Conservation (phyloP, 92 coral and sea anemone species). For the Porites rus region DNA sequence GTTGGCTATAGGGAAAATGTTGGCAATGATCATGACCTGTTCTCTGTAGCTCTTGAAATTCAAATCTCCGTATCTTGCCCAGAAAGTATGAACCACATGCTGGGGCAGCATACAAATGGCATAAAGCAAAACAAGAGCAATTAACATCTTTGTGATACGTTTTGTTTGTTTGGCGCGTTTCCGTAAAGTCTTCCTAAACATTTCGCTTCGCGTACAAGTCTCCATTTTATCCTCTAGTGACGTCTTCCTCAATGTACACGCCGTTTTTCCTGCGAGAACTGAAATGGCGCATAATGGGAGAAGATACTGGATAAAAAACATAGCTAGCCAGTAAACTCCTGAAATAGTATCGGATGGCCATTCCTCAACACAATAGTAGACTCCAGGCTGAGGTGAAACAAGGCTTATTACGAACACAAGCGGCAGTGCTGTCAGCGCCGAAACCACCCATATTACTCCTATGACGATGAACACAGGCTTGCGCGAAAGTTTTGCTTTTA, state of each 20-base stretch:
- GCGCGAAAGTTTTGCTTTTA: conserved; percentile 65
- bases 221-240: conserved; percentile 36
- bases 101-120: conserved; percentile 44
- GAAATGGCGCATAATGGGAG: conserved; percentile 70
- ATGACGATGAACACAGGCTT: conserved; percentile 62
- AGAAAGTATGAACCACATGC: conserved; percentile 75
- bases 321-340: conserved; percentile 66
- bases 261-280: conserved; percentile 61
- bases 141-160: conserved; percentile 81
- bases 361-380: neutral
- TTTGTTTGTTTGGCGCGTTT: conserved; percentile 77
- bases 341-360: conserved; percentile 25
- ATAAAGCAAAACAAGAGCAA: conserved; percentile 79
- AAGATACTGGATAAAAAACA: conserved; percentile 80
- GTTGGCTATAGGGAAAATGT: conserved; percentile 89
- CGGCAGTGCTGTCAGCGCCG: conserved; percentile 76
- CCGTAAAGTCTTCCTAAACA: conserved; percentile 44
- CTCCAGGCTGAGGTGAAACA: conserved; percentile 16
- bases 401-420: conserved; percentile 26
- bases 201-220: conserved; percentile 40
- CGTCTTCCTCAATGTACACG: conserved; percentile 45
- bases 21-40: conserved; percentile 66
- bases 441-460: conserved; percentile 73
- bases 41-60: conserved; percentile 26
- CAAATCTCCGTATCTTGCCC: conserved; percentile 70